Evolutionary conservation across 2,888 invertebrate genomes (phyloP).

Genomic region (Hirtodrosophila alboralis): DNA sequence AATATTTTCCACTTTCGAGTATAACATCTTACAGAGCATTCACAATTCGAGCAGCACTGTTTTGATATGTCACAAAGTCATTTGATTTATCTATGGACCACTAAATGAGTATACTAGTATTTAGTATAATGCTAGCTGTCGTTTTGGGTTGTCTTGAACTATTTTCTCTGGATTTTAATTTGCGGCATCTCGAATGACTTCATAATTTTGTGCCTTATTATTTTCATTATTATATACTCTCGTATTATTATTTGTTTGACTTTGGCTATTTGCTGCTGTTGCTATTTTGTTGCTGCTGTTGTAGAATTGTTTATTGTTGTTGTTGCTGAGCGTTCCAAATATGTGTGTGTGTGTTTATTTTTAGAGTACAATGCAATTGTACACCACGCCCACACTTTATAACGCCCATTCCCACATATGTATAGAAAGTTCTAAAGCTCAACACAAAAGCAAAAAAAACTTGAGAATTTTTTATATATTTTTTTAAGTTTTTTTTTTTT

Average conservation of each 20-base stretch:
- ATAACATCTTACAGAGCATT: too few species aligned
- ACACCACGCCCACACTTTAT: constrained; percentile 3
- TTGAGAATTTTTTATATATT: too few species aligned
- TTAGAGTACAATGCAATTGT: constrained; percentile 46
- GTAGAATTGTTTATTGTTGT: constrained; percentile 11
- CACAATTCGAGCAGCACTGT: too few species aligned
- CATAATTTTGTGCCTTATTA: constrained; percentile 46
- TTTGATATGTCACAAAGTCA: too few species aligned
- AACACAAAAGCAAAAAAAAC: constrained; percentile 48
- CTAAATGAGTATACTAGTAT: too few species aligned
- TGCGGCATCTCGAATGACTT: constrained; percentile 51
- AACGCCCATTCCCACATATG: neutral
- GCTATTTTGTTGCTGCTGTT: constrained; percentile 11
- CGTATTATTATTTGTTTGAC: too few species aligned
- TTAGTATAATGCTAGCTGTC: too few species aligned
- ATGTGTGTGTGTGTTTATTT: constrained; percentile 59
- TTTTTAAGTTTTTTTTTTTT: too few species aligned
- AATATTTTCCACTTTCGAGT: too few species aligned
- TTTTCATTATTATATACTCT: constrained; percentile 21
- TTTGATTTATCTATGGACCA: too few species aligned
- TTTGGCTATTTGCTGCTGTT: constrained; percentile 10
- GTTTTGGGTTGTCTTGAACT: constrained; percentile 14
- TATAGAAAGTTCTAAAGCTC: constrained; percentile 23
- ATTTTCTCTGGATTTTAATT: constrained; percentile 34
- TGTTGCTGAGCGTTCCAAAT: constrained; percentile 26